Conservation (phyloP, 2,113 vertebrate genomes). For the Oostethus manadensis region DNA sequence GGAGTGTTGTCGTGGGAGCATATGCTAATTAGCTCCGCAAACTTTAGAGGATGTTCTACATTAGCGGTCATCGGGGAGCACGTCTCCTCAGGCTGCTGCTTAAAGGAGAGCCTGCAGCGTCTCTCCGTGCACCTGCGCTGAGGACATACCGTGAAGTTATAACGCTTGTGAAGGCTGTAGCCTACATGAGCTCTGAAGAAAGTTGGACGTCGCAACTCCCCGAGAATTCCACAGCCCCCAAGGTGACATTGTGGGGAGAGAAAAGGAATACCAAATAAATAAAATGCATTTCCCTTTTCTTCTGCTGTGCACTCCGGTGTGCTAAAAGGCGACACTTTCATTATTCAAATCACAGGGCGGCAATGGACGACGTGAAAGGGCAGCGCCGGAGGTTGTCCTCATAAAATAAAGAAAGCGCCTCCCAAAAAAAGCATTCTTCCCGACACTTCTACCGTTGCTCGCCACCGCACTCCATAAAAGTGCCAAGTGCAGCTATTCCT, state of each 20-base stretch:
- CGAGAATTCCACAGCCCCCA: conserved; percentile 31
- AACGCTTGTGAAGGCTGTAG: not conserved
- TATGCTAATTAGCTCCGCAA: conserved; percentile 45
- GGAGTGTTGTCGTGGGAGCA: conserved; percentile 29
- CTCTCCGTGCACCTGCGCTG: conserved; percentile 25
- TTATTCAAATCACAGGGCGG: conserved; percentile 55
- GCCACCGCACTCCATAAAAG: conserved; percentile 45
- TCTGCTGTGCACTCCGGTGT: conserved; percentile 17
- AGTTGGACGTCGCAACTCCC: conserved; percentile 3
- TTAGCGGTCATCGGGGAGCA: conserved; percentile 42
- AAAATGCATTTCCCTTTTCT: conserved; percentile 8
- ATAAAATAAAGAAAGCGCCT: conserved; percentile 28
- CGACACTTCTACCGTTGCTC: conserved; percentile 15
- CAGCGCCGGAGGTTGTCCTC: conserved; percentile 20
- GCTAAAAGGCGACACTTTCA: conserved; percentile 48
- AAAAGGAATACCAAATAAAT: not conserved
- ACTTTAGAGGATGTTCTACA: conserved; percentile 44
- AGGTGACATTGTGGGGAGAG: conserved; percentile 47
- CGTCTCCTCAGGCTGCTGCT: conserved; percentile 31
- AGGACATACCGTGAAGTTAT: conserved; percentile 4
- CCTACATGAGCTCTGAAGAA: not conserved
- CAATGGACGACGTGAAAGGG: conserved; percentile 32
- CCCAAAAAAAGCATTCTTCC: conserved; percentile 42
- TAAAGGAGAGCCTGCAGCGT: conserved; percentile 22
- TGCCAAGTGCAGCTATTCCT: conserved; percentile 44